Evolutionary conservation across 2,113 vertebrate genomes (phyloP).

Genomic region (Casuarius casuarius): DNA sequence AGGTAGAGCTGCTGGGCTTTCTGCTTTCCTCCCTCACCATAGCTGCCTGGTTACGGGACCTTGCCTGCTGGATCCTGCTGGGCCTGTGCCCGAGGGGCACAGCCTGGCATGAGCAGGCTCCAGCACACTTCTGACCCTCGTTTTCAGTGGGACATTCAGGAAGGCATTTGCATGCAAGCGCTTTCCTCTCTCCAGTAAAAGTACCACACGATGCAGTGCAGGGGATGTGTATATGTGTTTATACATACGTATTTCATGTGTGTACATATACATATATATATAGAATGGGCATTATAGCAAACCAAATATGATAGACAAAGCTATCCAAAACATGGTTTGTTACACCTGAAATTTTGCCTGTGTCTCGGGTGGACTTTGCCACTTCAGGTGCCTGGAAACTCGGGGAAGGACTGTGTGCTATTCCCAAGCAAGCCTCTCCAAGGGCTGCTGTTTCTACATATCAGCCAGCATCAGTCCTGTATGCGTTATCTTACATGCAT

Average conservation of each 20-base stretch:
- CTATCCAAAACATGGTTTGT: background rate
- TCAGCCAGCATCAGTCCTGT: background rate
- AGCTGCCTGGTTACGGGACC: accelerated
- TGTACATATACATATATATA: background rate
- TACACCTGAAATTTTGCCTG: background rate
- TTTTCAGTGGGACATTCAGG: background rate
- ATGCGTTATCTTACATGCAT: background rate
- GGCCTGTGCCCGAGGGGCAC: background rate
- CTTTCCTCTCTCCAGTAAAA: background rate
- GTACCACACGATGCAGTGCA: background rate
- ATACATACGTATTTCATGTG: background rate
- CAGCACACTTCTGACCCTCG: background rate
- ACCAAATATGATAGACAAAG: background rate
- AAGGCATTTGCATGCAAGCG: background rate
- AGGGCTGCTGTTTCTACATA: background rate
- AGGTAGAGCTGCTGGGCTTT: background rate
- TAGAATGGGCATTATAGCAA: background rate
- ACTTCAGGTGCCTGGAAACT: background rate
- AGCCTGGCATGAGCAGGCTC: background rate
- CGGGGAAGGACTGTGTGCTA: background rate
- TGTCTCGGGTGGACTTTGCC: background rate
- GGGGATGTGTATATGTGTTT: background rate
- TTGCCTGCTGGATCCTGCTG: accelerated
- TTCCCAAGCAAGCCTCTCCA: background rate
- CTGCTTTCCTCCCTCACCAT: background rate